Percentiles rank a stretch among this genome's conserved stretches.
phyloP scores from a whole-genome alignment of 2,797 vertebrate genomes.

The Ptychobarbus kaznakovi region DNA sequence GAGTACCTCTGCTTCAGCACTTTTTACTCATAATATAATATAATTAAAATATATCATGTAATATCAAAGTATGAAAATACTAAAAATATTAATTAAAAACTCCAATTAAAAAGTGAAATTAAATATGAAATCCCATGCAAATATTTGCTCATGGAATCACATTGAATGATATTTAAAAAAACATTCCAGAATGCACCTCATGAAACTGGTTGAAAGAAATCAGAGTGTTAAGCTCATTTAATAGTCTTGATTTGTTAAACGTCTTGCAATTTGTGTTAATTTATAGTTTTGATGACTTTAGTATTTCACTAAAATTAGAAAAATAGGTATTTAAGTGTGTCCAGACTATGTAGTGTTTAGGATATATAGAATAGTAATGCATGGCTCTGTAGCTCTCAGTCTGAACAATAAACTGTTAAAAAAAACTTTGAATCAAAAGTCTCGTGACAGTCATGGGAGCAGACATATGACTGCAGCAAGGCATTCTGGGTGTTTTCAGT shows the following conservation, averaged over 20 bases:
- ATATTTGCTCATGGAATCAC: neutral
- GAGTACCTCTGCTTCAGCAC: conserved; percentile 55
- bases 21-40: neutral
- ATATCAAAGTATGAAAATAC: neutral
- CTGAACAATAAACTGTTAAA: conserved; percentile 24
- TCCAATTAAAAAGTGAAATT: neutral
- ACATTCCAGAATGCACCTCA: neutral
- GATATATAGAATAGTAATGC: neutral
- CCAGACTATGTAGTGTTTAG: neutral
- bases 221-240: neutral
- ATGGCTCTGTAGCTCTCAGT: conserved; percentile 14
- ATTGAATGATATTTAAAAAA: neutral
- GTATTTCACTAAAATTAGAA: neutral
- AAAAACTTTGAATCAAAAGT: conserved; percentile 9
- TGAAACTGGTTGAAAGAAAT: neutral
- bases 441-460: conserved; percentile 70
- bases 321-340: neutral
- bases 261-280: neutral
- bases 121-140: neutral
- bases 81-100: neutral
- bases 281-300: neutral
- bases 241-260: neutral
- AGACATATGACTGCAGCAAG: conserved; percentile 64
- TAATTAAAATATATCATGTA: neutral
- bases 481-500: conserved; percentile 59